Conservation (phyloP, 2,113 vertebrate species). For the Rattus rattus region DNA sequence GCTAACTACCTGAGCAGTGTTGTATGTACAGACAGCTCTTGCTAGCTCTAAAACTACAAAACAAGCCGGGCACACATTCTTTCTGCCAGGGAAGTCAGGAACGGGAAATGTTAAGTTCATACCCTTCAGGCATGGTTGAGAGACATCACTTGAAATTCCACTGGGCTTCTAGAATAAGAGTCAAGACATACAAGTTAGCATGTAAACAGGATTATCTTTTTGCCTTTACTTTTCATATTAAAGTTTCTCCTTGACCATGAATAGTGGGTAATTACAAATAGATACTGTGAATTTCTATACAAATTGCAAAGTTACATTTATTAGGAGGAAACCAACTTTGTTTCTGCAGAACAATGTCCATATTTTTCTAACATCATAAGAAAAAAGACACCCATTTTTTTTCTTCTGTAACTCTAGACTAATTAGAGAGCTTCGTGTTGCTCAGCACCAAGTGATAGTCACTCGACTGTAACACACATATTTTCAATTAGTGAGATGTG, state of each 20-base stretch:
- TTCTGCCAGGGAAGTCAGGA: not conserved
- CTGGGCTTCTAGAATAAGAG: not conserved
- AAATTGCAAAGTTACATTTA: conserved; percentile 60
- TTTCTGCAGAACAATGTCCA: conserved; percentile 48
- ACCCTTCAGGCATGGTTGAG: not conserved
- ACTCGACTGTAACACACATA: not conserved
- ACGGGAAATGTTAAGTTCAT: conserved; percentile 19
- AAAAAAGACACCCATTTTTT: conserved; percentile 1
- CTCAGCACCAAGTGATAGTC: not conserved
- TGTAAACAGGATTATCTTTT: conserved; percentile 23
- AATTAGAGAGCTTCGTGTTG: conserved; percentile 58
- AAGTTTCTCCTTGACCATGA: conserved; percentile 43
- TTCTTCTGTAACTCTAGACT: not conserved
- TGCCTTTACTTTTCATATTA: conserved; percentile 36
- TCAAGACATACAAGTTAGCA: conserved; percentile 28
- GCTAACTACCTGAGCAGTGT: not conserved
- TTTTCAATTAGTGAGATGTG: not conserved
- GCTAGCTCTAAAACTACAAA: not conserved
- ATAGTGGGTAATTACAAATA: conserved; percentile 68
- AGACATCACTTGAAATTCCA: conserved; percentile 1
- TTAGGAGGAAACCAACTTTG: conserved; percentile 19
- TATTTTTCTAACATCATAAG: conserved; percentile 44
- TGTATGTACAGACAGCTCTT: not conserved
- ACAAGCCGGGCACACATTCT: not conserved
- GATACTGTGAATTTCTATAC: conserved; percentile 52